phyloP scores from a whole-genome alignment of 2,797 vertebrate species.

The Cercopithecus neglectus region DNA sequence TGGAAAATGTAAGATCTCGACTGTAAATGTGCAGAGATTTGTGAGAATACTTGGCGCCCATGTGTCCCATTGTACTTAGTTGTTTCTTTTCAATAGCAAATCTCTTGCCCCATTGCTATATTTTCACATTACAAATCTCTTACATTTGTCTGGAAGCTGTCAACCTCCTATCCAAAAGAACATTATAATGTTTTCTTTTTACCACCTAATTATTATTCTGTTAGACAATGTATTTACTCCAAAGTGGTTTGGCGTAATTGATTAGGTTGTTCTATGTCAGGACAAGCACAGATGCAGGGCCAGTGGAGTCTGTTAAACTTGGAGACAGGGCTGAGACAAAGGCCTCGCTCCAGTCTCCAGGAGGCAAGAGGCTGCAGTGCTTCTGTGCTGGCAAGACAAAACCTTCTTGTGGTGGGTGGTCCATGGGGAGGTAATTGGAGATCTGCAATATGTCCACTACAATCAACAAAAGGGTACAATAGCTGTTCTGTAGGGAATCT shows the following conservation, averaged over 20 bases:
- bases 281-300: slow-evolving; percentile 91
- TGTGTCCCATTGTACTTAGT: neutral
- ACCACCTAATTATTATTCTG: slow-evolving; percentile 81
- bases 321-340: neutral
- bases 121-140: neutral
- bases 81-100: neutral
- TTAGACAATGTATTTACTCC: slow-evolving; percentile 83
- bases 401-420: slow-evolving; percentile 95
- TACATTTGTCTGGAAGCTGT: slow-evolving; percentile 71
- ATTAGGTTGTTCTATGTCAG: slow-evolving; percentile 88
- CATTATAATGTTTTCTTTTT: slow-evolving; percentile 80
- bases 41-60: neutral
- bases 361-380: slow-evolving; percentile 89
- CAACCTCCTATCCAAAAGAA: slow-evolving; percentile 66
- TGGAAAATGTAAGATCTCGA: neutral
- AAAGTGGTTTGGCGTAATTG: slow-evolving; percentile 80
- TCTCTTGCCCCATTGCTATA: neutral
- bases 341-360: slow-evolving; percentile 22
- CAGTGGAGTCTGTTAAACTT: slow-evolving; percentile 55
- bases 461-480: slow-evolving; percentile 89
- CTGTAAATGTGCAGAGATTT: neutral
- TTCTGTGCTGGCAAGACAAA: slow-evolving; percentile 91
- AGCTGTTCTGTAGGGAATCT: slow-evolving; percentile 89
- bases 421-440: slow-evolving; percentile 86
- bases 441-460: slow-evolving; percentile 91